A percentile compares a stretch with the other conserved stretches of the same genome.
phyloP scores from a whole-genome alignment of 2,797 vertebrate genomes.

The Potorous gilbertii region DNA sequence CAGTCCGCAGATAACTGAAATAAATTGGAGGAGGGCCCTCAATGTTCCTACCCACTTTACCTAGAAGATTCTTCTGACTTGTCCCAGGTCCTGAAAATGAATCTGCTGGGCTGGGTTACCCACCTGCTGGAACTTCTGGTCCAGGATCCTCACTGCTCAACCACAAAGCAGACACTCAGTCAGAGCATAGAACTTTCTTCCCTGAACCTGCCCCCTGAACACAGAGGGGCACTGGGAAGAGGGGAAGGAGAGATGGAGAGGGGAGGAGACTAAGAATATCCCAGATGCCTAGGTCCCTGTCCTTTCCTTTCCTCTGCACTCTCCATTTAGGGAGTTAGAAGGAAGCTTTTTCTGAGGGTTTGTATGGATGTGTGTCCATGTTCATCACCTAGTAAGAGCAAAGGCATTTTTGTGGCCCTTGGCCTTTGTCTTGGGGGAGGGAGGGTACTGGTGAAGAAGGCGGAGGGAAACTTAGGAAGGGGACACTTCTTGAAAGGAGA shows the following conservation, averaged over 20 bases:
- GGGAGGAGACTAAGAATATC: not conserved
- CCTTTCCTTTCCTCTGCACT: not conserved
- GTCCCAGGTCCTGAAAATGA: not conserved
- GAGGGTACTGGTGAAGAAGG: not conserved
- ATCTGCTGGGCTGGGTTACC: not conserved
- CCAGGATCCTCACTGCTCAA: not conserved
- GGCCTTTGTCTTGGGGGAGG: constrained; percentile 60
- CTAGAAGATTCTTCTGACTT: constrained; percentile 14
- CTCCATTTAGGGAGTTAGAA: not conserved
- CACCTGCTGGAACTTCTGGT: not conserved
- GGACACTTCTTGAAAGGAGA: constrained; percentile 77
- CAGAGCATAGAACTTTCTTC: not conserved
- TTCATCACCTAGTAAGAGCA: constrained; percentile 37
- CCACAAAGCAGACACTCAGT: not conserved
- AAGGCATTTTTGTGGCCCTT: constrained; percentile 49
- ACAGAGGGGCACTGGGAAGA: not conserved
- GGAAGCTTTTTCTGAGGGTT: not conserved
- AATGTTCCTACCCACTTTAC: not conserved
- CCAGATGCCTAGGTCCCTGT: not conserved
- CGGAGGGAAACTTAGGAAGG: constrained; percentile 69
- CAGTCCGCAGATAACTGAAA: not conserved
- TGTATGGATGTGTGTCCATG: not conserved
- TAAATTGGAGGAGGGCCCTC: not conserved
- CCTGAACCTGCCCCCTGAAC: not conserved
- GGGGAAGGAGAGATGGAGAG: not conserved